Percentiles rank a stretch among this genome's conserved stretches.
Conservation (phyloP, 2,888 invertebrate genomes). For the Drosophila suboccidentalis region DNA sequence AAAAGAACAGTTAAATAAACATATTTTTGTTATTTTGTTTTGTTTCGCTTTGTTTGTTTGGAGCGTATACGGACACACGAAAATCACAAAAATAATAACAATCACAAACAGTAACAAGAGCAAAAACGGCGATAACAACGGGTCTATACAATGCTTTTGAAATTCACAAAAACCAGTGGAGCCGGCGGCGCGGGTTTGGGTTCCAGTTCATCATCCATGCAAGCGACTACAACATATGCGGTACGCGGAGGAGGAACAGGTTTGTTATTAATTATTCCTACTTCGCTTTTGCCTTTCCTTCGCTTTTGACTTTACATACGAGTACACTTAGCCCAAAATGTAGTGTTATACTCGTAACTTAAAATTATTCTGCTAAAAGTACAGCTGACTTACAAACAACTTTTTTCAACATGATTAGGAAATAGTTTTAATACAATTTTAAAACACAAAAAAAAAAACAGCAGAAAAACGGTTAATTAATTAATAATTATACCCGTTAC, state of each 20-base stretch:
- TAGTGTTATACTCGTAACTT: not conserved
- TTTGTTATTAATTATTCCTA: slow-evolving; percentile 63
- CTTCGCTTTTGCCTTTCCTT: slow-evolving; percentile 12
- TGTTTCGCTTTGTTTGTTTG: slow-evolving; percentile 17
- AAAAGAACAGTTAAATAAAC: slow-evolving; percentile 15
- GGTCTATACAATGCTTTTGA: slow-evolving; percentile 76
- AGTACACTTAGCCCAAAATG: too few relatives aligned
- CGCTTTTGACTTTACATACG: slow-evolving; percentile 22
- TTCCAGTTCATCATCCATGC: slow-evolving; percentile 72
- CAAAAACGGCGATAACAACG: slow-evolving; percentile 27
- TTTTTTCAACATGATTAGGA: not conserved
- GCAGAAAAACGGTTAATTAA: too few relatives aligned
- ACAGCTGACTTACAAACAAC: too few relatives aligned
- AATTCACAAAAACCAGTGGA: slow-evolving; percentile 80
- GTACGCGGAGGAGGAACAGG: slow-evolving; percentile 80
- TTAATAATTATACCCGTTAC: too few relatives aligned
- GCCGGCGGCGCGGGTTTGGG: slow-evolving; percentile 69
- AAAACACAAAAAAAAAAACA: too few relatives aligned
- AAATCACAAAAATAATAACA: slow-evolving; percentile 18
- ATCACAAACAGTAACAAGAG: slow-evolving; percentile 13
- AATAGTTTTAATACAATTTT: too few relatives aligned
- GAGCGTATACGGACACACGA: slow-evolving; percentile 5
- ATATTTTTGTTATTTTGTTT: slow-evolving; percentile 12
- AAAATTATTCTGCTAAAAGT: not conserved
- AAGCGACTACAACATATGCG: slow-evolving; percentile 69